phyloP scores from a whole-genome alignment of 2,888 invertebrate species.

The Malthinus seriepunctatus region DNA sequence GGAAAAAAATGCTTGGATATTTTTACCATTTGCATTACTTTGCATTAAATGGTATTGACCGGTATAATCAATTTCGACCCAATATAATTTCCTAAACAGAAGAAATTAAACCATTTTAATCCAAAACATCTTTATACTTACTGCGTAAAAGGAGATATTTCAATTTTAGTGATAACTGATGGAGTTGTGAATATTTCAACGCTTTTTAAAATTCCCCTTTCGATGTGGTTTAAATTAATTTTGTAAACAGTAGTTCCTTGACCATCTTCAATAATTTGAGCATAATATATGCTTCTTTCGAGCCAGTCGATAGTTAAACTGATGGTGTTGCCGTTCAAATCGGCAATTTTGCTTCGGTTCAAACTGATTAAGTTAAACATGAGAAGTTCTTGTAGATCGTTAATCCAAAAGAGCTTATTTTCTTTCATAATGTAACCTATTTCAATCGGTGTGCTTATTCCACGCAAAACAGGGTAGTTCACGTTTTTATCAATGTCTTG shows the following conservation, averaged over 20 bases:
- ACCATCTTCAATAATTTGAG: constrained; percentile 58
- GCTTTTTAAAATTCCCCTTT: constrained; percentile 58
- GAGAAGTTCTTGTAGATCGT: constrained; percentile 73
- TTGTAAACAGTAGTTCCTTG: constrained; percentile 62
- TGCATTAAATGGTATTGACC: constrained; percentile 66
- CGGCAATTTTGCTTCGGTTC: constrained; percentile 60
- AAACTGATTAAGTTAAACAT: constrained; percentile 62
- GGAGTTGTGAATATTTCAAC: constrained; percentile 60
- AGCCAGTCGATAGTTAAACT: constrained; percentile 88
- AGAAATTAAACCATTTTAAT: background rate
- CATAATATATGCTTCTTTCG: constrained; percentile 80
- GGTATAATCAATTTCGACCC: constrained; percentile 71
- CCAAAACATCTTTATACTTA: constrained; percentile 43
- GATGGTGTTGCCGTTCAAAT: constrained; percentile 62
- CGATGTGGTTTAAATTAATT: constrained; percentile 67
- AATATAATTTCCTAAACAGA: constrained; percentile 65
- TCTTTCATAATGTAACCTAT: constrained; percentile 72
- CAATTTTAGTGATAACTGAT: constrained; percentile 67
- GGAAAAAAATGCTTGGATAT: constrained; percentile 62
- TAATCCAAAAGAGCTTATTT: constrained; percentile 80
- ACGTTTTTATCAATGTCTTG: constrained; percentile 75
- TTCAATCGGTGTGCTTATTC: constrained; percentile 69
- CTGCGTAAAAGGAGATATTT: constrained; percentile 77
- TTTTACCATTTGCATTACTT: constrained; percentile 61
- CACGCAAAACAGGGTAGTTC: constrained; percentile 58